Evolutionary conservation across 1,140 invertebrate genomes (phyloP), one percentile per base, ranked within the genome.

Genomic region (Argopecten irradians): DNA sequence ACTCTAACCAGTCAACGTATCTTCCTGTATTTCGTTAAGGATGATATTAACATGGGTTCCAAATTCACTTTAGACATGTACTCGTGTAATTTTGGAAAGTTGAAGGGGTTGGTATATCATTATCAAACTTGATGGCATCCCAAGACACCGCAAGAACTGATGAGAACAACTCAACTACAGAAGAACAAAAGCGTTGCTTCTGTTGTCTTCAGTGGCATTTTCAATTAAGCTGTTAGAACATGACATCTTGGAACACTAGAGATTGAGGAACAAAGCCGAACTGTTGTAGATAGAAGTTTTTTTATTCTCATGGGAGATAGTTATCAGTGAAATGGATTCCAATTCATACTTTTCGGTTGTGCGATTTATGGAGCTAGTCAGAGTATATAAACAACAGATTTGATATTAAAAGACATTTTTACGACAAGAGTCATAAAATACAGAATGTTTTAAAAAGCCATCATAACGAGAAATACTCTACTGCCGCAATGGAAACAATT

Each of bases 341-440:
- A 71, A 71, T n/a, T 28, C 22, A 28, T 71, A 71, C 55, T 71
- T 71, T 71, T 71, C n/a, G 5, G 55, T 28, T 71, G 55, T n/a
- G 55, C 55, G 55, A 71, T 71, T 71, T 71, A 71, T 28, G 28
- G 55, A n/a, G 22, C 14, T 8, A 5, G 55, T 71, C 55, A 71
- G n/a, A 28, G 55, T 71, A 71, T 28, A 71, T 71, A 71, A 71
- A 71, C 55, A n/a, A 71, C 55, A 71, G 55, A 71, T 71, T 71
- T 71, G 1, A 71, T 71, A 71, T 71, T 28, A 71, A 71, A 71
- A 7, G 55, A 71, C 55, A 71, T n/a, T 71, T 71, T 71, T 71
- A 71, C 16, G 55, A 71, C 55, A 28, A 71, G 11, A 71, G n/a
- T 28, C 55, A 71, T 71, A 71, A 71, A 71, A 71, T 71, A 71